Percentiles rank a stretch among this genome's conserved stretches.
Conservation (phyloP, 2,113 vertebrate genomes). For the Epinephelus lanceolatus region DNA sequence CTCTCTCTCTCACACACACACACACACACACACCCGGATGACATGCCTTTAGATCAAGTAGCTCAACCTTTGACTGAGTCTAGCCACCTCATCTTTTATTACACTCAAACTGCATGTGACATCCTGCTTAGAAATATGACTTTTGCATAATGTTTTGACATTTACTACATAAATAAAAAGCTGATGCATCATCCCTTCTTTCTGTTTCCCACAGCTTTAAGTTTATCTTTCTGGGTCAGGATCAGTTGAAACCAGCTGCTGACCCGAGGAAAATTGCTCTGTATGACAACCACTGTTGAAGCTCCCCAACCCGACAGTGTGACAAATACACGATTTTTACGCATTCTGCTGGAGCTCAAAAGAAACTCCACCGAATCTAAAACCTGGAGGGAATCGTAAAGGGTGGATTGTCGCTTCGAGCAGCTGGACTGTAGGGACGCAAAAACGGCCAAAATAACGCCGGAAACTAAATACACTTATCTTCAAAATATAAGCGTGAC, state of each 20-base stretch:
- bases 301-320: constrained; percentile 9
- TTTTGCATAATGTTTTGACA: background rate
- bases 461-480: constrained; percentile 1
- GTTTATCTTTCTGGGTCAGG: constrained; percentile 20
- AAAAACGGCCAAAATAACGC: background rate
- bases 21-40: constrained; percentile 26
- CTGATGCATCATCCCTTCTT: background rate
- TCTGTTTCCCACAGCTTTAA: constrained; percentile 22
- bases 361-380: background rate
- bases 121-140: background rate
- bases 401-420: background rate
- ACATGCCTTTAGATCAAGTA: constrained; percentile 18
- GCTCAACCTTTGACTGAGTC: constrained; percentile 26
- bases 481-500: constrained; percentile 1
- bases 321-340: constrained; percentile 38
- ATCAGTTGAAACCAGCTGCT: constrained; percentile 2
- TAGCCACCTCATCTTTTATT: constrained; percentile 12
- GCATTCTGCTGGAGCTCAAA: constrained; percentile 8
- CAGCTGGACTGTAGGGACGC: background rate
- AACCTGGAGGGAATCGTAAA: background rate
- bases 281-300: constrained; percentile 32
- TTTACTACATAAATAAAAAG: background rate
- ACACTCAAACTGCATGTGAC: too few species aligned
- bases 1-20: constrained; percentile 5
- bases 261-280: constrained; percentile 32